Evolutionary conservation across 2,113 vertebrate species (phyloP), one percentile per base, ranked within the genome.

Genomic region (Hucho hucho): DNA sequence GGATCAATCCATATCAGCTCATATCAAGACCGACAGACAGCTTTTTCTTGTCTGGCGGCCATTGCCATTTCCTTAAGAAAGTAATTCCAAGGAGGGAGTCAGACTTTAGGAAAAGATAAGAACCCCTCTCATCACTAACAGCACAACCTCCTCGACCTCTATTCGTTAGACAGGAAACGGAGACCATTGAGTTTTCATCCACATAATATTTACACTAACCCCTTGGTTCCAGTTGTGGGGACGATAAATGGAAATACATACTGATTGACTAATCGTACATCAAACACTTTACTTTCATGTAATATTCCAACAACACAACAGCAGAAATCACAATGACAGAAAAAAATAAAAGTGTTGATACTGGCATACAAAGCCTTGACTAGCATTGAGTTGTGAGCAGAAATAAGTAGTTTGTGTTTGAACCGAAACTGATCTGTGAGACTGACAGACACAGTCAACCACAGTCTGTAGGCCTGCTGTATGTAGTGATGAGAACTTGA

Each of bases 91-190:
- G 53, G 20, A 18, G 53, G 53, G 3, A 56, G 53, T 37, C 37
- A 43, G 37, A 11, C 43, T 71, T 3, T 37, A 43, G 37, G 37
- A 43, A 43, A 11, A 11, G 37, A 71, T 22, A 77, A 49, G 22
- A 43, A 25, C 5, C 6, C 43, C 64, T 63, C 28, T 77, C 28
- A 43, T 43, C 37, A 37, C 25, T 13, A 20, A 67, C 66, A 4
- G 47, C 11, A 43, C 9, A 11, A 43, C 9, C 7, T 43, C 37
- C 47, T 61, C 47, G 46, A 71, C 76, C 73, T 68, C 18, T 59
- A 63, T 76, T 79, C 71, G 75, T 70, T 20, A 72, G 47, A 71
- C 73, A 47, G 73, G 78, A 83, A 84, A 67, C 43, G 20, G 49
- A 6, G n/a, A 46, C 69, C 32, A 64, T 6, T 20, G 6, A 64